A percentile compares a stretch with the other conserved stretches of the same genome.
Conservation (phyloP, 2,797 vertebrate genomes). For the Enteromius viviparus region DNA sequence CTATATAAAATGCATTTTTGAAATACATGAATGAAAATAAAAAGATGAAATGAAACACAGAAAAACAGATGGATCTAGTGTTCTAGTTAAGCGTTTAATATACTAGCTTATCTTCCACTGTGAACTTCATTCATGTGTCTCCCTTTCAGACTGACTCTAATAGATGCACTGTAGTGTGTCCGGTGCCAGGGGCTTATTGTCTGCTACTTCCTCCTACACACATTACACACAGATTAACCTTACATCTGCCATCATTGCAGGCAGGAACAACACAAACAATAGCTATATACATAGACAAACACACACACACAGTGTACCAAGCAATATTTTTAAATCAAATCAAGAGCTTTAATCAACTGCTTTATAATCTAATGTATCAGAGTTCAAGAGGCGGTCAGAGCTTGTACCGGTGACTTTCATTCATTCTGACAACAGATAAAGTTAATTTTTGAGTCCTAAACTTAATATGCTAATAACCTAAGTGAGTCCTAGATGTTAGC, state of each 20-base stretch:
- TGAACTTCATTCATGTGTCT: neutral
- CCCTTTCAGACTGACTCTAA: conserved; percentile 61
- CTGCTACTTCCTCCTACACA: conserved; percentile 66
- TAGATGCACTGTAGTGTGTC: conserved; percentile 58
- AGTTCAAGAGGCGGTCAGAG: conserved; percentile 72
- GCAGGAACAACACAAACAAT: conserved; percentile 62
- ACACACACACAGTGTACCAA: conserved; percentile 24
- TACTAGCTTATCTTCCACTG: conserved; percentile 15
- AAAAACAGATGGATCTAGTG: neutral
- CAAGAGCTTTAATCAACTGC: conserved; percentile 61
- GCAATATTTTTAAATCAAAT: conserved; percentile 73
- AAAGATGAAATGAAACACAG: neutral
- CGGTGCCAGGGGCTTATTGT: conserved; percentile 67
- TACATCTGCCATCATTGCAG: conserved; percentile 74
- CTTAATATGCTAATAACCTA: neutral
- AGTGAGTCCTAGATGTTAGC: neutral
- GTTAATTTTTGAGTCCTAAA: neutral
- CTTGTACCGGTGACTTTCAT: neutral
- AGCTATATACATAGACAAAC: conserved; percentile 44
- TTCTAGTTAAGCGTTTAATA: conserved; percentile 1
- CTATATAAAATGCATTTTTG: neutral
- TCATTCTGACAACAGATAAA: neutral
- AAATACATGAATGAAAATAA: neutral
- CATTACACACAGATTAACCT: conserved; percentile 76
- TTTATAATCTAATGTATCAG: conserved; percentile 39